These are phyloP conservation scores for Drosophila macrospina DNA, from an alignment of 2,888 invertebrate species.

Conservation along the genomic window DNA sequence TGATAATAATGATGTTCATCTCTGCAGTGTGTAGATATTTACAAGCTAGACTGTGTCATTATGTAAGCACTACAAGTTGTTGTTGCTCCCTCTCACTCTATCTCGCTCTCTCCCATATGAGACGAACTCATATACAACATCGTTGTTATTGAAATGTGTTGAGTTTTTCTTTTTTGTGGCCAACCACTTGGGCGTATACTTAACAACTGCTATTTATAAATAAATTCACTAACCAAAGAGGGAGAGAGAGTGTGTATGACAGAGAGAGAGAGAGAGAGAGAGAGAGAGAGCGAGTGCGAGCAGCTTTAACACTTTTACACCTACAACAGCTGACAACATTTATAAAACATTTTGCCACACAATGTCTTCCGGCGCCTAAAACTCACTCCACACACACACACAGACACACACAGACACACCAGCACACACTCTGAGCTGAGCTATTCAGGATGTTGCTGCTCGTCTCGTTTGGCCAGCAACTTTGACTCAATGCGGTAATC, in stretches of 20 bases:
- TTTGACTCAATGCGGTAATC: conserved; percentile 35
- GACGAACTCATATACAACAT: conserved; percentile 36
- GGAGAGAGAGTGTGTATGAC: too few species aligned
- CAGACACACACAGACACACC: neutral
- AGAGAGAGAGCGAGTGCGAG: neutral
- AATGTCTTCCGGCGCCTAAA: neutral
- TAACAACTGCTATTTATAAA: conserved; percentile 21
- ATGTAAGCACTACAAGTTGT: conserved; percentile 62
- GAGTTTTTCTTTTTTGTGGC: conserved; percentile 8
- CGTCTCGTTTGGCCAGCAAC: conserved; percentile 7
- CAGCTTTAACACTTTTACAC: conserved; percentile 35
- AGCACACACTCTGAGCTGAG: neutral
- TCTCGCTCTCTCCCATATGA: too few species aligned
- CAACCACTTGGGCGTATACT: conserved; percentile 40
- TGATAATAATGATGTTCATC: conserved; percentile 51
- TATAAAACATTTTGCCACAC: conserved; percentile 19
- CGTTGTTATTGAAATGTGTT: conserved; percentile 11
- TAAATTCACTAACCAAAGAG: neutral
- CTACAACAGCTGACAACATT: conserved; percentile 7
- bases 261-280: neutral
- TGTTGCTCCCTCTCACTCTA: too few species aligned
- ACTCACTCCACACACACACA: neutral
- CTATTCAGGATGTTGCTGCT: conserved; percentile 21
- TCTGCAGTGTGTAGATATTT: conserved; percentile 8
- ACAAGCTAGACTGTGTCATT: conserved; percentile 50